A percentile compares a stretch with the other conserved stretches of the same genome.
phyloP scores from a whole-genome alignment of 1,140 invertebrate species.

The Aphelinus atriplicis region DNA sequence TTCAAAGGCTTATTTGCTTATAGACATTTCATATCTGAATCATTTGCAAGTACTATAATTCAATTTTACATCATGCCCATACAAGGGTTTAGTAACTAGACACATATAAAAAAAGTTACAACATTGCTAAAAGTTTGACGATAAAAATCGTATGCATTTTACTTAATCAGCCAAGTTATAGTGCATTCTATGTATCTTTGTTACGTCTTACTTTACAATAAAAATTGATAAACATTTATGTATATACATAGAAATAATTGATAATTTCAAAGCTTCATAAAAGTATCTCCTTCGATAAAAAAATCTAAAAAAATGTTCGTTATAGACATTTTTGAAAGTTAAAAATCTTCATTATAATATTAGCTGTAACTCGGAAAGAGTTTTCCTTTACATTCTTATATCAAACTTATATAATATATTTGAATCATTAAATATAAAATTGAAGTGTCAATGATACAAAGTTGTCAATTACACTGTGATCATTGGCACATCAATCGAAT shows the following conservation, averaged over 20 bases:
- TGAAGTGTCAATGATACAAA: too few species aligned
- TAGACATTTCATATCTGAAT: neutral
- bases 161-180: constrained; percentile 53
- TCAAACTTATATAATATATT: constrained; percentile 8
- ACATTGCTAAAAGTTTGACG: constrained; percentile 59
- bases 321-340: neutral
- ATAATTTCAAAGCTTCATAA: constrained; percentile 13
- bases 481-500: neutral
- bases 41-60: constrained; percentile 43
- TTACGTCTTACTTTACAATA: constrained; percentile 16
- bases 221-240: neutral
- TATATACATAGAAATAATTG: neutral
- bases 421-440: too few species aligned
- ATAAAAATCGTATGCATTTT: constrained; percentile 56
- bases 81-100: constrained; percentile 61
- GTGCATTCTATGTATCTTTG: constrained; percentile 44
- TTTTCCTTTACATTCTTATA: constrained; percentile 3
- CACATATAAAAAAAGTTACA: constrained; percentile 64
- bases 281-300: constrained; percentile 38
- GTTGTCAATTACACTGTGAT: too few species aligned
- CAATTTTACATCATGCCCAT: constrained; percentile 64
- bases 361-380: neutral
- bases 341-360: neutral
- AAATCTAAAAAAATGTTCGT: constrained; percentile 18
- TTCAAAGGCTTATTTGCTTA: neutral